phyloP scores from a whole-genome alignment of 2,797 vertebrate genomes.

The Dromococcyx pavoninus region DNA sequence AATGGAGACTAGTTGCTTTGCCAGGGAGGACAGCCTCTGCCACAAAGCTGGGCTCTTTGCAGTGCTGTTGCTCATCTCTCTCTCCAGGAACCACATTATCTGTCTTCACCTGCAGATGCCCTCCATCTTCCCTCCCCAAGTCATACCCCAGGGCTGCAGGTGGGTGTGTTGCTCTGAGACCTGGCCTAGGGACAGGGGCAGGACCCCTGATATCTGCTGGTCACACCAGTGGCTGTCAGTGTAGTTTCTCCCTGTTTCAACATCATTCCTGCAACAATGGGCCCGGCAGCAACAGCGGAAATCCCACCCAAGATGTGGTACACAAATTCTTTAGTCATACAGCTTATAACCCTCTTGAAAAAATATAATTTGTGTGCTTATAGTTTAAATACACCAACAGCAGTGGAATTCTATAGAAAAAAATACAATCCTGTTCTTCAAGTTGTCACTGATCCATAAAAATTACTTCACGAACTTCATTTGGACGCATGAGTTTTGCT shows the following conservation, averaged over 20 bases:
- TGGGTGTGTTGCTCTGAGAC: background rate
- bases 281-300: background rate
- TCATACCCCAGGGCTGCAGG: background rate
- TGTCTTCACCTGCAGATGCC: background rate
- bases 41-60: background rate
- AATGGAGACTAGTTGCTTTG: background rate
- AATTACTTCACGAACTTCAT: background rate
- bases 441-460: background rate
- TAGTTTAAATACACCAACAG: background rate
- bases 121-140: background rate
- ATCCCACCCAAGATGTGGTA: background rate
- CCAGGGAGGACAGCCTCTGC: background rate
- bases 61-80: fast-evolving
- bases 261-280: background rate
- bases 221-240: background rate
- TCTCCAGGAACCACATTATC: background rate
- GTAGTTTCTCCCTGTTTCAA: background rate
- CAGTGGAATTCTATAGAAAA: background rate
- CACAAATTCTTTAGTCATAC: background rate
- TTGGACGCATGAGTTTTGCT: background rate
- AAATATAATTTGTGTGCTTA: fast-evolving
- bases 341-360: background rate
- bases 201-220: background rate
- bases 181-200: background rate
- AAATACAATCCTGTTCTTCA: background rate